phyloP scores from a whole-genome alignment of 2,888 invertebrate genomes.

The Drosophila affinis region DNA sequence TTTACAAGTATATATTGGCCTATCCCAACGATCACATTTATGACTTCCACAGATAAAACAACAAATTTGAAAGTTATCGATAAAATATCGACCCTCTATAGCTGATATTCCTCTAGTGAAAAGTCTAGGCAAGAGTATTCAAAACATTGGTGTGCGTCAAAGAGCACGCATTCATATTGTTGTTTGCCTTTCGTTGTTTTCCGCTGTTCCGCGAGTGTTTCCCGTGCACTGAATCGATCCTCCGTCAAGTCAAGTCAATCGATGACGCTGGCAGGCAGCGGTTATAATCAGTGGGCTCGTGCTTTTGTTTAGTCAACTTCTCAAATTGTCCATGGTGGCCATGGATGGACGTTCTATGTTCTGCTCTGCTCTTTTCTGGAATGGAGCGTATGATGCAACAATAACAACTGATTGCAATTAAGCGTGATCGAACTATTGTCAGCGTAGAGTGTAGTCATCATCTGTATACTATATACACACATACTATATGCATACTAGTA shows the following conservation, averaged over 20 bases:
- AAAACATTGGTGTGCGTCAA: neutral
- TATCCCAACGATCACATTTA: too few species aligned
- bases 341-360: conserved; percentile 8
- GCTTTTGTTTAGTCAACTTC: conserved; percentile 34
- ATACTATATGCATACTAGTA: too few species aligned
- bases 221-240: conserved; percentile 51
- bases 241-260: conserved; percentile 20
- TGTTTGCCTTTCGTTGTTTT: conserved; percentile 4
- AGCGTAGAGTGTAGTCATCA: conserved; percentile 1
- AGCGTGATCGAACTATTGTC: conserved; percentile 17
- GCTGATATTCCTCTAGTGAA: neutral
- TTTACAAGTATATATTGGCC: neutral
- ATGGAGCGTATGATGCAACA: conserved; percentile 64
- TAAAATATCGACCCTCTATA: too few species aligned
- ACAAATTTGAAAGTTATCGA: too few species aligned
- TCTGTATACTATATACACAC: neutral
- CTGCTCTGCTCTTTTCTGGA: neutral
- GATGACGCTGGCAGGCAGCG: conserved; percentile 23
- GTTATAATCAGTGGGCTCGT: conserved; percentile 26
- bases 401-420: conserved; percentile 68
- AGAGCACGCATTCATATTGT: neutral
- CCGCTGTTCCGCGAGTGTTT: neutral
- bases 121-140: neutral
- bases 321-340: conserved; percentile 50
- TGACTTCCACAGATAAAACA: too few species aligned